phyloP scores from a whole-genome alignment of 2,888 invertebrate genomes.

The Tetragonisca angustula region DNA sequence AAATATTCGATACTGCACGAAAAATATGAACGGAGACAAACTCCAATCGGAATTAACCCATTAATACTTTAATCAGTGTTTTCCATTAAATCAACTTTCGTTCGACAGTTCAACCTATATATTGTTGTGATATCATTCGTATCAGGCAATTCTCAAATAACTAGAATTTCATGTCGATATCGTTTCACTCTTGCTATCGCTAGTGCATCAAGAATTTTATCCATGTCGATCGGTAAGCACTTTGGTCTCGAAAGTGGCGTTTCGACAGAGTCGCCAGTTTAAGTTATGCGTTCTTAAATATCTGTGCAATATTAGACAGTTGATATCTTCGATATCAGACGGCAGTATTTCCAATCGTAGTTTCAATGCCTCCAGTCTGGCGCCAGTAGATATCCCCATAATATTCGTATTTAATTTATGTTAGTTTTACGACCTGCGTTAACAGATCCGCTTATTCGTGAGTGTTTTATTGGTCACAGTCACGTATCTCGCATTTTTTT shows the following conservation, averaged over 20 bases:
- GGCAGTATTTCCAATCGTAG: slow-evolving; percentile 45
- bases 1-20: no score
- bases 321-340: slow-evolving; percentile 36
- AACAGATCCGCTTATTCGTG: not conserved
- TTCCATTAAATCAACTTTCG: not conserved
- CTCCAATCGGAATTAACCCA: slow-evolving; percentile 3
- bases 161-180: not conserved
- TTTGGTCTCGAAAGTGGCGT: slow-evolving; percentile 14
- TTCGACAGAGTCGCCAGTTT: slow-evolving; percentile 7
- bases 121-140: no score
- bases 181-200: slow-evolving; percentile 13
- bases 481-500: slow-evolving; percentile 35
- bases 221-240: slow-evolving; percentile 15
- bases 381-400: slow-evolving; percentile 70
- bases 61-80: not conserved
- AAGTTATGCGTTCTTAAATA: slow-evolving; percentile 40
- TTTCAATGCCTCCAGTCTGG: slow-evolving; percentile 64
- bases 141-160: not conserved
- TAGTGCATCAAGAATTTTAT: slow-evolving; percentile 1
- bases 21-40: not conserved
- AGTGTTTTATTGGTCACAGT: slow-evolving; percentile 26
- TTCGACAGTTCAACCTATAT: no score
- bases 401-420: slow-evolving; percentile 82
- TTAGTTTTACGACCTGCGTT: slow-evolving; percentile 59
- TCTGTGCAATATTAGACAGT: slow-evolving; percentile 26